Evolutionary conservation across 2,888 invertebrate genomes (phyloP), one percentile per base, ranked within the genome.

Genomic region (Zygothrica quintamaculata): DNA sequence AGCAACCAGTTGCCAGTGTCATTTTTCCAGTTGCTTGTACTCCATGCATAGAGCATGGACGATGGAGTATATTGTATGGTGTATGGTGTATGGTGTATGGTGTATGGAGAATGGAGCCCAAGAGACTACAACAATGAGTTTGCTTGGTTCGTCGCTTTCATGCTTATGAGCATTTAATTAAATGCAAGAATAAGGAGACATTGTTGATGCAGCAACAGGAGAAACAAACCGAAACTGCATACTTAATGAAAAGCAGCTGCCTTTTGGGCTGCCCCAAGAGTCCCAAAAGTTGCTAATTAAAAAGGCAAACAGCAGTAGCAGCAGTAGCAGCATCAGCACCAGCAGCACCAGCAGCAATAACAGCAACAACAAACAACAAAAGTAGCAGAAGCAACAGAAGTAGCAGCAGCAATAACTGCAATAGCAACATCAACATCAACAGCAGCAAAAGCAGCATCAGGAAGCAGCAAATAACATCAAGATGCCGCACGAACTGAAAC

Each of bases 141-240:
- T 73, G 67, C 70, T 77, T 84, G 79, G 60, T 55, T 62, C 44
- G 50, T 70, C 48, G 64, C 75, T 85, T 69, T 76, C 76, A 84
- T 87, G 84, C 84, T 87, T 87, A 84, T 84, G 84, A 84, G 87
- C 79, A 77, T 84, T 87, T 87, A 87, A 84, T 87, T 87, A 84
- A 84, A 84, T 87, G 82, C 81, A 81, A 84, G 84, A 81, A 84
- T 84, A 86, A 81, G 65, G 52, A 68, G 78, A 57, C 70, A 70
- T 65, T 74, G 57, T 60, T 59, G 70, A 46, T 22, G 42, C 58
- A 72, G 57, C 71, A 61, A 56, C 46, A 33, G 7, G 34, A 47
- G 50, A 39, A 57, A 36, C 22, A 18, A 9, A 11, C 50, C 51
- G 56, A 86, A 76, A 68, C 81, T 84, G 80, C 77, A 80, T 79